Evolutionary conservation across 2,113 vertebrate species (phyloP).

Genomic region (Ailuropoda melanoleuca): DNA sequence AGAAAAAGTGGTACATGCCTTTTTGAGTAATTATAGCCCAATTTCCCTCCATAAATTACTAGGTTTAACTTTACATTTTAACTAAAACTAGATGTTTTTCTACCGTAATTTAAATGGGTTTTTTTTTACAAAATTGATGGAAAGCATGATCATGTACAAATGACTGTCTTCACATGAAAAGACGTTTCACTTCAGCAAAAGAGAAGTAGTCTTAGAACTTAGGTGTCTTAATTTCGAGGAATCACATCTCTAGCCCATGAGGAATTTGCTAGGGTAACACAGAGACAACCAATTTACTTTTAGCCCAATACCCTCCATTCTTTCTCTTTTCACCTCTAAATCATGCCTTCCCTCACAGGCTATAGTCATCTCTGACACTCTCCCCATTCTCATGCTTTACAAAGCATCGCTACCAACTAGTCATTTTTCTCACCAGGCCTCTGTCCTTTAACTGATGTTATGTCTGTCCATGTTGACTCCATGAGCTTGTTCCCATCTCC

Average conservation of each 20-base stretch:
- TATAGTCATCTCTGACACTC: neutral
- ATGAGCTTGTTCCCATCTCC: neutral
- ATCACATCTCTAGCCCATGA: neutral
- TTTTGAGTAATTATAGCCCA: slow-evolving; percentile 22
- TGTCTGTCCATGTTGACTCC: neutral
- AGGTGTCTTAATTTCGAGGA: neutral
- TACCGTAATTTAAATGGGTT: neutral
- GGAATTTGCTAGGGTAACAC: neutral
- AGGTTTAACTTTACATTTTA: neutral
- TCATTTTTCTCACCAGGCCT: neutral
- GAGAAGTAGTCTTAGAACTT: neutral
- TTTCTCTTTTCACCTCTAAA: slow-evolving; percentile 2
- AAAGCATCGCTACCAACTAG: neutral
- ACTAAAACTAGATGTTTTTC: neutral
- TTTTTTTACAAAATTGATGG: neutral
- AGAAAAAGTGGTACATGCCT: neutral
- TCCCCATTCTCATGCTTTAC: neutral
- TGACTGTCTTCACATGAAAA: neutral
- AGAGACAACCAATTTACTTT: neutral
- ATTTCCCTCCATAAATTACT: neutral
- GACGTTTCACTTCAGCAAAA: neutral
- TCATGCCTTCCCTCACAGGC: neutral
- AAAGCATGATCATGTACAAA: neutral
- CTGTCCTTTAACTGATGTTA: neutral
- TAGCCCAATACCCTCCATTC: neutral